Evolutionary conservation across 2,888 invertebrate genomes (phyloP), one percentile per base, ranked within the genome.

Genomic region (Amblyjoppa proteus): DNA sequence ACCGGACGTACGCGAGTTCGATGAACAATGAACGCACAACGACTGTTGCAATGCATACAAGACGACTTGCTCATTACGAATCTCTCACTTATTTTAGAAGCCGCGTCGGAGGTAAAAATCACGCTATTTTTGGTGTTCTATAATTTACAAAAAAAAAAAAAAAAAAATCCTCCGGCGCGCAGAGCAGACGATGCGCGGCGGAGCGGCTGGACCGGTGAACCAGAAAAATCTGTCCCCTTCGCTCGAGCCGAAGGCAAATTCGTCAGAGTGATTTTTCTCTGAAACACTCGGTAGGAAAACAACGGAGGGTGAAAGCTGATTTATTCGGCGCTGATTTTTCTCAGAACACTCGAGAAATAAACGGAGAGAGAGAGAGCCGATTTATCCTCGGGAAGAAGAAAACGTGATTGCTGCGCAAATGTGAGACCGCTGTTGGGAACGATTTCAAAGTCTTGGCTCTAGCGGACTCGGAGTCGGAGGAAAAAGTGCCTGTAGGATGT

Each of bases 361-460:
- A 56, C 56, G 56, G 38, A 64, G 28, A 31, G 61, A n/a, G 20
- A 20, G 51, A 75, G 51, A 61, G 49, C n/a, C 45, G 49, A 58
- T 58, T 76, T 66, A 66, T 76, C 25, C n/a, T 49, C 41, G 51
- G 25, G 51, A 13, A 64, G 38, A 16, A 64, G n/a, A n/a, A n/a
- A 64, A 75, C 45, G n/a, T 49, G 75, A 45, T 64, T 75, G 61
- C 61, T n/a, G 75, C 61, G 20, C 45, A 64, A 64, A 75, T 61
- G 61, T 49, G 3, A 34, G 31, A 20, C 45, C 45, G 49, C 11
- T 25, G 51, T 20, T 53, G 16, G 34, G 64, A 38, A 6, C 64
- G 38, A 34, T 34, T 34, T 34, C 28, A 66, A 66, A 76, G 51
- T 51, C 51, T 53, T 20, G 38, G 34, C 51, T 53, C 38, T 51